Percentiles rank a stretch among this genome's conserved stretches.
phyloP scores from a whole-genome alignment of 2,888 invertebrate species.

The Macaria notata region DNA sequence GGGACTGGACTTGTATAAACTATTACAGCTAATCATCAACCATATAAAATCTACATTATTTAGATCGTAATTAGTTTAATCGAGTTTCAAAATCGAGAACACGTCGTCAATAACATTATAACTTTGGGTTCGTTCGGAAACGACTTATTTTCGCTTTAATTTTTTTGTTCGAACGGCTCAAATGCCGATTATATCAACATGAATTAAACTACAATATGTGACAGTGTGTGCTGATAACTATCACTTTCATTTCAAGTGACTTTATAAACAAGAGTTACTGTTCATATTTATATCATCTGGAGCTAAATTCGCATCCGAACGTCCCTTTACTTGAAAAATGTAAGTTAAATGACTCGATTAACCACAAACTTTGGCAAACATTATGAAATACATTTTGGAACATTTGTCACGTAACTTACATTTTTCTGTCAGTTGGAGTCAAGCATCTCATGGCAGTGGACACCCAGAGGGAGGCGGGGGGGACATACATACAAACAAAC shows the following conservation, averaged over 20 bases:
- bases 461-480: not conserved
- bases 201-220: too few relatives aligned
- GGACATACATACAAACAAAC: conserved; percentile 5
- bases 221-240: too few relatives aligned
- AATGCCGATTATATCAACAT: too few relatives aligned
- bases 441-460: conserved; percentile 44
- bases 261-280: too few relatives aligned
- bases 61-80: conserved; percentile 32
- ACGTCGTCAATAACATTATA: conserved; percentile 1
- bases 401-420: conserved; percentile 10
- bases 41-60: conserved; percentile 53
- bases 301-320: too few relatives aligned
- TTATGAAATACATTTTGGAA: too few relatives aligned
- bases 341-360: conserved; percentile 5
- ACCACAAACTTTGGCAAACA: not conserved
- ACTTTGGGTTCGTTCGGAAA: not conserved
- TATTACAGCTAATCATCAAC: conserved; percentile 41
- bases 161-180: too few relatives aligned
- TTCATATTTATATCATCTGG: too few relatives aligned
- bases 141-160: too few relatives aligned
- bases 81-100: conserved; percentile 28
- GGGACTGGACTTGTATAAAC: conserved; percentile 25
- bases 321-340: conserved; percentile 3
- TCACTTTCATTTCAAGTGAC: too few relatives aligned
- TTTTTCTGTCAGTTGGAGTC: not conserved